Base-by-base conservation (phyloP, 2,888 invertebrate species). In the Glyphotaelius pellucidus region DNA sequence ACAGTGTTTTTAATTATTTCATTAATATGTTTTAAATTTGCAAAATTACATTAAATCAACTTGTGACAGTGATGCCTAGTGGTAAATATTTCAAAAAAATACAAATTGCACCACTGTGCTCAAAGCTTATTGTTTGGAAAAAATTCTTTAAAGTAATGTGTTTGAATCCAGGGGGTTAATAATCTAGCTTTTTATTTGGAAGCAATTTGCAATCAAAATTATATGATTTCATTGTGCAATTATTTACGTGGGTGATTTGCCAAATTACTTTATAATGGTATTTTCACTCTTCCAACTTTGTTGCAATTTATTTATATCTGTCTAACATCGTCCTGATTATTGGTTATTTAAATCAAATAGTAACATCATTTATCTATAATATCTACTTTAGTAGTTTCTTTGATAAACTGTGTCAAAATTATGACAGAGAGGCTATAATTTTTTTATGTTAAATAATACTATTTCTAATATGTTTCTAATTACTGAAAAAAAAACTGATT, bases 301-400 rank as follows among this genome's bases (percentile, higher is more conserved):
- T 83, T 83, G 83, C 83, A 83, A 83, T 83, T 35, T 83, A 35
- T 35, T 83, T 35, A 83, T 83, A 12, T 35, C 83, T 32, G 67
- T 38, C 30, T 83, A 83, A 83, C 31, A 81, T 31, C 32, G 32
- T 81, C 81, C 14, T 19, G 25, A 83, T 35, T 35, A 15, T 83
- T 15, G 35, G 25, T 83, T 35, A 83, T 83, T 15, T 83, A 35
- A 83, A 35, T 81, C 81, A 83, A 31, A 83, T 31, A 2, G 81
- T 81, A 15, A 15, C 31, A 83, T 83, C 15, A 83, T 83, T 83
- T 83, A 35, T 35, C 35, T 35, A 5, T 83, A 83, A 83, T 67
- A 67, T 67, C 25, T 67, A 67, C 67, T 67, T 67, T 67, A 67
- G 9, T 67, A 35, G 38, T 83, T 83, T 35, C 25, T 83, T 32